Evolutionary conservation across 2,888 invertebrate species (phyloP).

Genomic region (Acanthacorydalis orientalis): DNA sequence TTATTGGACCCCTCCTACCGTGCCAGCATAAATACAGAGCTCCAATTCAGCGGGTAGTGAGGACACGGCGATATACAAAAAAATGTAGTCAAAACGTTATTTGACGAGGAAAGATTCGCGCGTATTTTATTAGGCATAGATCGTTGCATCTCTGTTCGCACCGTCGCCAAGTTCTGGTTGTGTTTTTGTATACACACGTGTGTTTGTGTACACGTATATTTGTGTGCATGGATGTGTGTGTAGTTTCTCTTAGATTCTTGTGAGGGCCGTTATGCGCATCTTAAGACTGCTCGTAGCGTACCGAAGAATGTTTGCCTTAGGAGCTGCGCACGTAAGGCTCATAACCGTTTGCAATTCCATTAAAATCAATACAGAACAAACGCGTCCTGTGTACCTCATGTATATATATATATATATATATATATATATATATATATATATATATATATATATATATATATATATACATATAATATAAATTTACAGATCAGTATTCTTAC

Average conservation of each 20-base stretch:
- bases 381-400: no score
- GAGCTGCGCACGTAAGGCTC: constrained; percentile 17
- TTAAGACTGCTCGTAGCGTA: neutral
- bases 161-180: neutral
- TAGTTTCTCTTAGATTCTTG: no score
- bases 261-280: neutral
- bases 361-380: constrained; percentile 24
- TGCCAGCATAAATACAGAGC: neutral
- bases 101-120: neutral
- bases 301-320: neutral
- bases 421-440: neutral
- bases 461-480: neutral
- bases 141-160: neutral
- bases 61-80: neutral
- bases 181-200: no score
- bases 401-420: no score
- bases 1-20: constrained; percentile 1
- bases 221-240: no score
- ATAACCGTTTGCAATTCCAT: constrained; percentile 22
- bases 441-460: constrained; percentile 2
- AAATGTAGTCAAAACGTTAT: neutral
- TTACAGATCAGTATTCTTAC: neutral
- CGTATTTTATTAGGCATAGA: neutral
- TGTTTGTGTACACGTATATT: no score
- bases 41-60: neutral